These are phyloP conservation scores for Apoda limacodes DNA, from an alignment of 2,888 invertebrate genomes.

Conservation along the genomic window DNA sequence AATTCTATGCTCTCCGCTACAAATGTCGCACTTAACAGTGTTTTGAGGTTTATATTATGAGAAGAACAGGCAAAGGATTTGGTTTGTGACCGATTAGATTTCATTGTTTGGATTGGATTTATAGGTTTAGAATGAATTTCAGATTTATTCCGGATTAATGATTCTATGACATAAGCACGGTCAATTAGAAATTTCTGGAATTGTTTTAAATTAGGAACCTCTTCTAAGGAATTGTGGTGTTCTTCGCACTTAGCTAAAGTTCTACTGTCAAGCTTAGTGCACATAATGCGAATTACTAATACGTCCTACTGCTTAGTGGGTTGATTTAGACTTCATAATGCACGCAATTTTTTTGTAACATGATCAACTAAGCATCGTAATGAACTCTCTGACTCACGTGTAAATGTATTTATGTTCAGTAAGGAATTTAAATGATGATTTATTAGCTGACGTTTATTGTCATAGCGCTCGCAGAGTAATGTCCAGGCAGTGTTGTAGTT, in stretches of 20 bases:
- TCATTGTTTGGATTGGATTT: too few species aligned
- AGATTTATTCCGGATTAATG: slow-evolving; percentile 7
- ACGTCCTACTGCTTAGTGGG: slow-evolving; percentile 18
- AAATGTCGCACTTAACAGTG: slow-evolving; percentile 20
- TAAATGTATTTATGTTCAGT: neutral
- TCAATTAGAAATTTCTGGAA: slow-evolving; percentile 15
- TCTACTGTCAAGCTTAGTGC: slow-evolving; percentile 16
- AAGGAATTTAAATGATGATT: slow-evolving; percentile 1
- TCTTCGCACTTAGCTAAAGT: too few species aligned
- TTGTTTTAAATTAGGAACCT: slow-evolving; percentile 12
- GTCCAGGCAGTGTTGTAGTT: slow-evolving; percentile 14
- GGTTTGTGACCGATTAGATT: too few species aligned
- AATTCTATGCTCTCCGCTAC: slow-evolving; percentile 18
- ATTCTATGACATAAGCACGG: slow-evolving; percentile 16
- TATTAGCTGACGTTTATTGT: slow-evolving; percentile 11
- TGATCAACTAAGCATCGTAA: slow-evolving; percentile 1
- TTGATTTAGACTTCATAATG: slow-evolving; percentile 9
- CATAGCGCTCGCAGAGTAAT: slow-evolving; percentile 11
- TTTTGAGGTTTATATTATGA: too few species aligned
- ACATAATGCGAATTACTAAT: slow-evolving; percentile 12
- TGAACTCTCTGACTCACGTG: neutral
- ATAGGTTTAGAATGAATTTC: neutral
- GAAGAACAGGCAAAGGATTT: too few species aligned
- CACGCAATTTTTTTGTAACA: neutral
- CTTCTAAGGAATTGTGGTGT: slow-evolving; percentile 6